phyloP scores from a whole-genome alignment of 2,113 vertebrate species.

The Melanocharis versteri region DNA sequence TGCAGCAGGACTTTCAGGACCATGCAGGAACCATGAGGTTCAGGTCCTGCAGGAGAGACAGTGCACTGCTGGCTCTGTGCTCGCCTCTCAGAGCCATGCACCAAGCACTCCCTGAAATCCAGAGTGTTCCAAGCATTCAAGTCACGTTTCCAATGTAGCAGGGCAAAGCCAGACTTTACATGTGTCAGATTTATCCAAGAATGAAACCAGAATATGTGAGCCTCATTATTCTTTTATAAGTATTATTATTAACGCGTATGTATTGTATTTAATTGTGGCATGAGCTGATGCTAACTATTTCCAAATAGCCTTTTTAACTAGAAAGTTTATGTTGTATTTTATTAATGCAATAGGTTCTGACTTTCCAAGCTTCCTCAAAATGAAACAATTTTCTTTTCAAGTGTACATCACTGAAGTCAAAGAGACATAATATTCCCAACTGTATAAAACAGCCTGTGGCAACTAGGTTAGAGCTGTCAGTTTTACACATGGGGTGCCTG shows the following conservation, averaged over 20 bases:
- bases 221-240: not conserved
- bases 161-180: not conserved
- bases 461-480: slow-evolving; percentile 57
- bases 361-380: slow-evolving; percentile 44
- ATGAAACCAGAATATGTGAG: not conserved
- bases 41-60: not conserved
- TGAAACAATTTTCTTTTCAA: slow-evolving; percentile 61
- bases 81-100: not conserved
- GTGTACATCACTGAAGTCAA: slow-evolving; percentile 57
- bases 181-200: not conserved
- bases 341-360: slow-evolving; percentile 10
- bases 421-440: slow-evolving; percentile 58
- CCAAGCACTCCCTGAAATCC: not conserved
- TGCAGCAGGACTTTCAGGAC: not conserved
- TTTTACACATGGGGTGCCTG: slow-evolving; percentile 59
- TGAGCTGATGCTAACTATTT: slow-evolving; percentile 12
- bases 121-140: not conserved
- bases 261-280: not conserved
- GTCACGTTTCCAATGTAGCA: not conserved
- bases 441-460: slow-evolving; percentile 44
- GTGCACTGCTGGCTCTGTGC: not conserved
- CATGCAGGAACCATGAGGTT: not conserved
- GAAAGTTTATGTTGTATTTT: slow-evolving; percentile 31
- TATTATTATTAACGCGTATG: not conserved
- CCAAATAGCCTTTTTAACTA: not conserved